Base-by-base conservation (phyloP, 1,140 invertebrate species). In the Chymomyza costata region DNA sequence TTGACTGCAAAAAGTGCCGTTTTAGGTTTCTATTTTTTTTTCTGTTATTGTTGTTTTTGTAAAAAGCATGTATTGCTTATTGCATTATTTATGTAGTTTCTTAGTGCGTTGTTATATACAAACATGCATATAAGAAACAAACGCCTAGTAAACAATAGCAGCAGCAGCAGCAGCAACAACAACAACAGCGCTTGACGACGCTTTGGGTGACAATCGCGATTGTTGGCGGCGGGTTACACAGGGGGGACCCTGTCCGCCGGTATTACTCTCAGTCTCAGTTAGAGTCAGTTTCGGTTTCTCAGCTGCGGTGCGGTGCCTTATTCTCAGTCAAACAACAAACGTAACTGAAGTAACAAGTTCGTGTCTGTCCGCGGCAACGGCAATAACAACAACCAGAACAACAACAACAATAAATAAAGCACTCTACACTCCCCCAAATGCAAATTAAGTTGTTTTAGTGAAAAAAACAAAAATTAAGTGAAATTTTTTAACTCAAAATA, bases 281-380 rank as follows among this genome's bases (percentile, higher is more conserved):
- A n/a, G n/a, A n/a, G n/a, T 45, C 25, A 38, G 39, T 39, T 43
- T 18, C 25, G 18, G 47, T 32, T 17, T 38, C 25, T 16, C n/a
- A 51, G 63, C 64, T 35, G 15, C 68, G 39, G 52, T 25, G 49
- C 70, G 53, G 46, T n/a, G n/a, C 57, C 71, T 62, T 54, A 76
- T 76, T 76, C 71, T 76, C 71, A 76, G 73, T 76, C 73, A 76
- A 76, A 71, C 71, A 76, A 78, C 71, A 76, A 76, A 71, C 71
- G 71, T 63, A 76, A 76, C 63, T 71, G 71, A 76, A 76, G 71
- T 78, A 71, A 76, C 71, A 76, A 66, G 58, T 54, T 44, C 45
- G 58, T 62, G 71, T 41, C 41, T 50, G 65, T 54, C 37, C 30
- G 48, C 31, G 44, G 32, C 16, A 45, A 14, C n/a, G 21, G 30